A percentile compares a stretch with the other conserved stretches of the same genome.
phyloP scores from a whole-genome alignment of 2,113 vertebrate species.

The Mastomys natalensis region DNA sequence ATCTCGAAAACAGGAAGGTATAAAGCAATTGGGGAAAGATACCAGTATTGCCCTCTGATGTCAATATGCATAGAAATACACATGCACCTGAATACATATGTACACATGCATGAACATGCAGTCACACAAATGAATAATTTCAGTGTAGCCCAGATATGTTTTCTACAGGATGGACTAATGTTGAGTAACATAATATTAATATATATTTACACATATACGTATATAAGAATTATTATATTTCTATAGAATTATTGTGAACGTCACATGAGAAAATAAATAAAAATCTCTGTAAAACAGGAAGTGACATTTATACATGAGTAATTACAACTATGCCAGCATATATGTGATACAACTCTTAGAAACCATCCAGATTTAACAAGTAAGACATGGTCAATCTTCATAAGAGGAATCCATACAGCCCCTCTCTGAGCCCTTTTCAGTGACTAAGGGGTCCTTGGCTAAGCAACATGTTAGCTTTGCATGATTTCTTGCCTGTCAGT shows the following conservation, averaged over 20 bases:
- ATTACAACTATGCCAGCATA: accelerated
- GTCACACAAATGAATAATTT: not conserved
- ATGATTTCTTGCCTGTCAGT: not conserved
- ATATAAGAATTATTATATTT: not conserved
- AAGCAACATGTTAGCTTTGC: too few relatives aligned
- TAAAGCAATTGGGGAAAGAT: not conserved
- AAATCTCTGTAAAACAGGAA: not conserved
- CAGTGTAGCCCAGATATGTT: not conserved
- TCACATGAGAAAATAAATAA: not conserved
- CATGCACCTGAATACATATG: not conserved
- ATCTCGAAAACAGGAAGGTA: not conserved
- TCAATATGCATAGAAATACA: not conserved
- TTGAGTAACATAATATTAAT: not conserved
- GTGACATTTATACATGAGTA: not conserved
- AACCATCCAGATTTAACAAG: accelerated
- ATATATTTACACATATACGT: not conserved
- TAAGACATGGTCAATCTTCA: accelerated
- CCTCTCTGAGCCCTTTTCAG: not conserved
- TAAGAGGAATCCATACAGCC: accelerated
- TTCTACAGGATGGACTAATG: not conserved
- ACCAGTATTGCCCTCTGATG: not conserved
- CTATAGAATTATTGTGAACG: not conserved
- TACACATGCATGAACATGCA: not conserved
- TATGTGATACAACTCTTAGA: accelerated
- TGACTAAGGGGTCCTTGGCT: not conserved